Base-by-base conservation (phyloP, 2,888 invertebrate genomes). In the Pinctada fucata region DNA sequence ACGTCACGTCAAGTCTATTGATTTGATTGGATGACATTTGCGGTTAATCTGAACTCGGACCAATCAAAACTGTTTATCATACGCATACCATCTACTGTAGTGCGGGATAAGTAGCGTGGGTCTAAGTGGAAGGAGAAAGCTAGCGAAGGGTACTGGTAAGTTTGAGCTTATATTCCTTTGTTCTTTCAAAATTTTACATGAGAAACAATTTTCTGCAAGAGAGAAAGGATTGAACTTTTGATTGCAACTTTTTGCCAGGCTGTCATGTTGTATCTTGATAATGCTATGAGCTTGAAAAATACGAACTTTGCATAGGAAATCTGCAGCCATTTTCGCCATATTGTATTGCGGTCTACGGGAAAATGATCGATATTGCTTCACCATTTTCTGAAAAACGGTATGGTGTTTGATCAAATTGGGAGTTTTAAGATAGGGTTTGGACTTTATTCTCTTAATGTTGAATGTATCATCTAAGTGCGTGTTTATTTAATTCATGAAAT, bases 11-110 rank as follows among this genome's bases (percentile, higher is more conserved):
- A 68, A 76, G 64, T 47, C 69, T 68, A n/a, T 45, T n/a, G 48
- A 16, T 72, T 71, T 84, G 82, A 91, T 91, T 91, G 90, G 91
- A 80, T 79, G 49, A 78, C 79, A 82, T 85, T 79, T 84, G 85
- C 85, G 86, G 84, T 81, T 83, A 85, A 85, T 87, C 84, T 78
- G 81, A 84, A 78, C 80, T 69, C 83, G 45, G 76, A 80, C 91
- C 90, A 91, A 91, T 91, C 82, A 83, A 72, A 82, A 47, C 31
- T 65, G 64, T 67, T 6, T 16, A 72, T 76, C 80, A 78, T 51
- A 58, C 68, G 76, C 82, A 75, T 69, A 74, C 75, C 80, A 71
- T 76, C 80, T 67, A 77, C 72, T 78, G 78, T 84, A 82, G 72
- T 78, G 82, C 78, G 82, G 65, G 80, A 72, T 75, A 78, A 75